These are phyloP conservation scores for Anthoptus insignis DNA, from an alignment of 2,888 invertebrate species.

Conservation along the genomic window DNA sequence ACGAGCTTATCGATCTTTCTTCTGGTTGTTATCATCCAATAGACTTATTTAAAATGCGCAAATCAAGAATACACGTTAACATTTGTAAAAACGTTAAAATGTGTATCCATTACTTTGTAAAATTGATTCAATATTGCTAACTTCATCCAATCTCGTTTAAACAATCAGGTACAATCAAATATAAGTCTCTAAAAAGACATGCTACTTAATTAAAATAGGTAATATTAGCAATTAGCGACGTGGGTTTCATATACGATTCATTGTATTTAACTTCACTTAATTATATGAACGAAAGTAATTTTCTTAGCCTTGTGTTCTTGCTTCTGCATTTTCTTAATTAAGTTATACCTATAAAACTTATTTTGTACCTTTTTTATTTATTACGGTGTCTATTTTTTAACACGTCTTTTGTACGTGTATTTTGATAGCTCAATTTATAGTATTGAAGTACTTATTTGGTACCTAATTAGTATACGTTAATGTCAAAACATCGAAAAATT, in stretches of 20 bases:
- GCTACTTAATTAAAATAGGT: constrained; percentile 37
- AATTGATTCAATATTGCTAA: too few relatives aligned
- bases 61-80: too few relatives aligned
- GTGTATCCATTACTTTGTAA: too few relatives aligned
- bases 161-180: neutral
- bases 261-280: constrained; percentile 59
- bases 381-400: constrained; percentile 62
- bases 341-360: constrained; percentile 53
- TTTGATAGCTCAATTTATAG: constrained; percentile 78
- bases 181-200: constrained; percentile 21
- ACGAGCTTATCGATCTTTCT: too few relatives aligned
- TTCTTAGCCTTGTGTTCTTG: constrained; percentile 65
- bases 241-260: constrained; percentile 57
- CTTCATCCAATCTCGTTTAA: too few relatives aligned
- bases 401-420: constrained; percentile 71
- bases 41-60: too few relatives aligned
- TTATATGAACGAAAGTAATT: constrained; percentile 52
- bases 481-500: constrained; percentile 69
- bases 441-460: constrained; percentile 65
- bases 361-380: constrained; percentile 56
- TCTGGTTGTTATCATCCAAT: too few relatives aligned
- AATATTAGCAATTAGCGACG: constrained; percentile 78
- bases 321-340: constrained; percentile 66
- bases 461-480: constrained; percentile 59
- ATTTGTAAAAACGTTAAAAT: too few relatives aligned